Evolutionary conservation across 2,797 vertebrate genomes (phyloP).

Genomic region (Brotogeris chrysoptera): DNA sequence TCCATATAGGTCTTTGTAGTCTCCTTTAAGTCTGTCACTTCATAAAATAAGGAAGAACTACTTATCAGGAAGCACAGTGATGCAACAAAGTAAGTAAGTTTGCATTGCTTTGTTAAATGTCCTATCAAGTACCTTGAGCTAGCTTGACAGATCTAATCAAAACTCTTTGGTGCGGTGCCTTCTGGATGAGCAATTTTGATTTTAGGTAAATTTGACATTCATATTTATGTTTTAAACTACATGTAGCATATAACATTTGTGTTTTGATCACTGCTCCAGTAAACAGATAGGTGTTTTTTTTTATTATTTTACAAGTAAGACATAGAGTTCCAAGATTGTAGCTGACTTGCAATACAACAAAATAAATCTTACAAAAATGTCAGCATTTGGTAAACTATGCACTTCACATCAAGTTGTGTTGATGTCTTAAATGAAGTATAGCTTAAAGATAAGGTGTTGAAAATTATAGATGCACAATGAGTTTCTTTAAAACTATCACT

Average conservation of each 20-base stretch:
- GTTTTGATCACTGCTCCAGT: slow-evolving; percentile 49
- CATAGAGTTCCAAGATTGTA: background rate
- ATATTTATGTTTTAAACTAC: slow-evolving; percentile 38
- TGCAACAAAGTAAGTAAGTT: background rate
- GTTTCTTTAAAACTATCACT: slow-evolving; percentile 33
- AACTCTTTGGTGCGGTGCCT: slow-evolving; percentile 12
- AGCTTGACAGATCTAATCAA: slow-evolving; percentile 17
- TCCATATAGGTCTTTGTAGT: background rate
- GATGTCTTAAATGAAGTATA: slow-evolving; percentile 23
- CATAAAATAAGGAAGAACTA: background rate
- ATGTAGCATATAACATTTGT: slow-evolving; percentile 12
- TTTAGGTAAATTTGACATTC: slow-evolving; percentile 44
- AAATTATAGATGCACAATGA: slow-evolving; percentile 21
- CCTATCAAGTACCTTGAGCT: background rate
- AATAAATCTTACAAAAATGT: slow-evolving; percentile 46
- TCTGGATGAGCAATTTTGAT: slow-evolving; percentile 36
- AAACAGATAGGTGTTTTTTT: background rate
- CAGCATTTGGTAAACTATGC: slow-evolving; percentile 34
- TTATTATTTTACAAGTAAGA: background rate
- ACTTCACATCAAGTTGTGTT: background rate
- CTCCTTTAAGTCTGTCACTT: background rate
- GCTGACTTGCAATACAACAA: slow-evolving; percentile 51
- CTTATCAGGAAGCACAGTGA: background rate
- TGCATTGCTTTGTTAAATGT: background rate
- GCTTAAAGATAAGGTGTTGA: slow-evolving; percentile 43